Percentiles rank a stretch among this genome's conserved stretches.
These are phyloP conservation scores for Acropternis orthonyx DNA, from an alignment of 2,797 vertebrate genomes.

Conservation along the genomic window DNA sequence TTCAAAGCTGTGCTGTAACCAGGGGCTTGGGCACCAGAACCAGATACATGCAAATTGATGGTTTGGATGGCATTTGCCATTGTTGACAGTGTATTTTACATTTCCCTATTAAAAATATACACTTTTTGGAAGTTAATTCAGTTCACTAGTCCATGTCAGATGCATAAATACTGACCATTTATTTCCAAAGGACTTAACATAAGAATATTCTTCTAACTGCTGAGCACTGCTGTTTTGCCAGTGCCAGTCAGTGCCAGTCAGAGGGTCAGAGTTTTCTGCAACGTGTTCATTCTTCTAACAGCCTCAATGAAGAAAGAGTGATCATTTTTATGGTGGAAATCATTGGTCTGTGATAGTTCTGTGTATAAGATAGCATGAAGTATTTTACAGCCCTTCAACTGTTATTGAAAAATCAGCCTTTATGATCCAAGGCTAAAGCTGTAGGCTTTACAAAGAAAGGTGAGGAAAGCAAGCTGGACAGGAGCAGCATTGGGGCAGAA, in stretches of 20 bases:
- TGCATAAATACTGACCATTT: not conserved
- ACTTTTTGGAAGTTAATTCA: not conserved
- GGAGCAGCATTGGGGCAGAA: not conserved
- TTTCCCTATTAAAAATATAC: not conserved
- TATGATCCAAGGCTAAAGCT: not conserved
- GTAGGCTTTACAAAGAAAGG: not conserved
- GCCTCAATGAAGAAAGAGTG: not conserved
- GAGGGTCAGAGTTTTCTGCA: not conserved
- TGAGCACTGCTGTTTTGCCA: not conserved
- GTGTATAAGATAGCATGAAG: not conserved
- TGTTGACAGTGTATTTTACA: not conserved
- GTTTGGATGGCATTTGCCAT: not conserved
- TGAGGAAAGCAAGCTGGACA: not conserved
- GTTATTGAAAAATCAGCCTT: not conserved
- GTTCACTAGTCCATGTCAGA: not conserved
- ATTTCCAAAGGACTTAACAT: not conserved
- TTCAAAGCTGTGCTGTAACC: not conserved
- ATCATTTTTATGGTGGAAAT: not conserved
- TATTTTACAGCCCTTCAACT: not conserved
- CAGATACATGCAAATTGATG: not conserved
- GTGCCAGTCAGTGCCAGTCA: not conserved
- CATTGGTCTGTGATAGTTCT: not conserved
- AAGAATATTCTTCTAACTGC: not conserved
- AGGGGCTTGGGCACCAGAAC: not conserved
- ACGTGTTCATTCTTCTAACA: not conserved